phyloP scores from a whole-genome alignment of 2,888 invertebrate species.

The Drosophila imparisetae region DNA sequence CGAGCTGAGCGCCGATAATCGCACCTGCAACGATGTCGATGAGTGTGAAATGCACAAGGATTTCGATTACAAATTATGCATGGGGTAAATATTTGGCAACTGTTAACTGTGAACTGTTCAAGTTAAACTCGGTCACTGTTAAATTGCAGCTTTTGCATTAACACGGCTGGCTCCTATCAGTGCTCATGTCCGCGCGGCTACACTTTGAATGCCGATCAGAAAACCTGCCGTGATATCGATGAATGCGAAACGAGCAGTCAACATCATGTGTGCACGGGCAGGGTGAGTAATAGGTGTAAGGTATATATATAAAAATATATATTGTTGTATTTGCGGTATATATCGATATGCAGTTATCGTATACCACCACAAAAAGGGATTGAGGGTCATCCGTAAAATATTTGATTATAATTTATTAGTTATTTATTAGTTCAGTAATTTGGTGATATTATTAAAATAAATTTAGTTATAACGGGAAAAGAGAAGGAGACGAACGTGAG shows the following conservation, averaged over 20 bases:
- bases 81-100: conserved; percentile 85
- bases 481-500: too few species aligned
- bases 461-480: too few species aligned
- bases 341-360: too few species aligned
- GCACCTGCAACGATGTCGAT: conserved; percentile 89
- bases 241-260: conserved; percentile 86
- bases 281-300: conserved; percentile 76
- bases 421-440: too few species aligned
- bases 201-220: conserved; percentile 89
- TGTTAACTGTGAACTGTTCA: neutral
- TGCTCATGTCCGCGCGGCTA: conserved; percentile 94
- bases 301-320: neutral
- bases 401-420: too few species aligned
- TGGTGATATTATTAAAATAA: too few species aligned
- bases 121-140: neutral
- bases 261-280: conserved; percentile 85
- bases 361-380: too few species aligned
- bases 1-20: conserved; percentile 89
- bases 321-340: too few species aligned
- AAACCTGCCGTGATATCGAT: conserved; percentile 93
- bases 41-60: conserved; percentile 93
- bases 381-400: too few species aligned
- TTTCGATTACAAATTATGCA: conserved; percentile 89
- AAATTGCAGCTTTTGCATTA: conserved; percentile 87
- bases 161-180: conserved; percentile 93